Base-by-base conservation (phyloP, 2,888 invertebrate genomes). In the Alviniconcha strummeri region DNA sequence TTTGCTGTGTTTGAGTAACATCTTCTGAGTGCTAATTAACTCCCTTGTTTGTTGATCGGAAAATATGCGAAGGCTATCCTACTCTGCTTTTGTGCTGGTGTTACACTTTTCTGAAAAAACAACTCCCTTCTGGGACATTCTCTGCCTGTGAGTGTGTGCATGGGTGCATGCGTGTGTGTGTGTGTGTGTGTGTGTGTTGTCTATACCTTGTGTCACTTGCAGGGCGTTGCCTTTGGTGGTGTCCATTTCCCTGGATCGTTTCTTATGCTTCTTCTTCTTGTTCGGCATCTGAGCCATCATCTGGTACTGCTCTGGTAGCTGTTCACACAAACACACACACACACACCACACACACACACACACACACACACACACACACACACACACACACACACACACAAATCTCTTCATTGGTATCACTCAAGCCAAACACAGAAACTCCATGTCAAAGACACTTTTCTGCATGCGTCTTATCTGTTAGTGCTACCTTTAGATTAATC, bases 291-390 rank as follows among this genome's bases (percentile, higher is more conserved):
- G 78, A 0, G 78, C 74, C 83, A 79, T 83, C 79, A 79, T 83
- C 72, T 83, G 78, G 56, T 83, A 79, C 64, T 83, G 78, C 13
- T 83, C 98, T 36, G 98, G 98, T 89, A 98, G 95, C 95, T 97
- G 91, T 36, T 94, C 94, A 86, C 77, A 83, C 83, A 84, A 52
- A 76, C 67, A 78, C 75, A 78, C 4, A 78, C 57, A 55, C 54
- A 76, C n/a, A 81, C 55, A 81, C 67, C 72, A 72, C 72, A 72
- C 72, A 72, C 54, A 76, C n/a, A 81, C 55, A 81, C 67, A 72
- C 72, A 72, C 72, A 72, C 72, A 72, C 36, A 36, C 36, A 36
- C 36, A 72, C 72, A 72, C 72, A 72, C 36, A 72, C 72, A 72
- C 36, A 52, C 72, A 52, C 19, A 72, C 19, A 19, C 72, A 72